Percentiles rank a stretch among this genome's conserved stretches.
Evolutionary conservation across 2,113 vertebrate genomes (phyloP).

Genomic region (Porphyrio hochstetteri): DNA sequence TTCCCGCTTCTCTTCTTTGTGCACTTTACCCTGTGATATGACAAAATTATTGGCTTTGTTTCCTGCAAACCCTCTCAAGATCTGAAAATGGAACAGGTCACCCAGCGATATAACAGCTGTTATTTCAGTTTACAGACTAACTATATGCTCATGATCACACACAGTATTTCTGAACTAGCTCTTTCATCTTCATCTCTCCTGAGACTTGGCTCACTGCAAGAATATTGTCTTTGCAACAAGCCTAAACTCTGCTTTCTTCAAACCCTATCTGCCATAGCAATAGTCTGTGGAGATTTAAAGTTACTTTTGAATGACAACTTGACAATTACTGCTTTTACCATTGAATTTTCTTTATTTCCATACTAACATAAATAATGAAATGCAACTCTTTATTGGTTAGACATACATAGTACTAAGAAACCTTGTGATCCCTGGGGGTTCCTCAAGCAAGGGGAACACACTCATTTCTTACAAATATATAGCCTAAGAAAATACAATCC

Average conservation of each 20-base stretch:
- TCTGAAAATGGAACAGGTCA: not conserved
- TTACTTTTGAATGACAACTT: not conserved
- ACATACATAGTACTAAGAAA: not conserved
- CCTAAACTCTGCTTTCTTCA: not conserved
- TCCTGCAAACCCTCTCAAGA: not conserved
- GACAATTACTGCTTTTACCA: not conserved
- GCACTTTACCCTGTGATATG: not conserved
- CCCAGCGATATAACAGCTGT: not conserved
- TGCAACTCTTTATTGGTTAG: not conserved
- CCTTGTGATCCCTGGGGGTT: not conserved
- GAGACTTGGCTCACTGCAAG: not conserved
- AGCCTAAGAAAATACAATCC: not conserved
- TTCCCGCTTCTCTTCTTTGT: not conserved
- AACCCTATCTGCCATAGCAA: not conserved
- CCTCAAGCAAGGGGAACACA: not conserved
- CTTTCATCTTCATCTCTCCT: not conserved
- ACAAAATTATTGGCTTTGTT: not conserved
- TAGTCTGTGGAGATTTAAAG: not conserved
- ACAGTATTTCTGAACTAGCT: not conserved
- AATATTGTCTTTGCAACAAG: not conserved
- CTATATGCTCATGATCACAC: not conserved
- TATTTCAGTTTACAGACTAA: not conserved
- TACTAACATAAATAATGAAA: not conserved
- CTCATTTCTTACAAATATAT: not conserved
- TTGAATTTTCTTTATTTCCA: not conserved